Evolutionary conservation across 2,113 vertebrate species (phyloP).

Genomic region (Nothocercus julius): DNA sequence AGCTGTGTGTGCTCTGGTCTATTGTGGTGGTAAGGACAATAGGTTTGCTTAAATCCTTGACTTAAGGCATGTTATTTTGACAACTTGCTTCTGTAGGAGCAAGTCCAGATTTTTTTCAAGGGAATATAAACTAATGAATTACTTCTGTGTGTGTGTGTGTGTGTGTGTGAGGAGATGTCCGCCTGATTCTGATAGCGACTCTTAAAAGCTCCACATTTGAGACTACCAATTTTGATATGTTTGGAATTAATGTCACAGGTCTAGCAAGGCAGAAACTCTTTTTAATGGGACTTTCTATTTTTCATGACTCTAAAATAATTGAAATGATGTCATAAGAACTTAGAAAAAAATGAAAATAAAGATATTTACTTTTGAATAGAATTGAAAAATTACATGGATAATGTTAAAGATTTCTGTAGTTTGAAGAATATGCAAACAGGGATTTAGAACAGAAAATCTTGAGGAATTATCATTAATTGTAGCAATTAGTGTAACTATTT

Average conservation of each 20-base stretch:
- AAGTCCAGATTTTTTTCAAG: not conserved
- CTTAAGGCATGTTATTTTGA: conserved; percentile 15
- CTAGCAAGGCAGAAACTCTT: not conserved
- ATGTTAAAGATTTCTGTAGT: not conserved
- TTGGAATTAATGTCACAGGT: not conserved
- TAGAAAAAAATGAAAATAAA: not conserved
- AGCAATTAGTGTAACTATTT: not conserved
- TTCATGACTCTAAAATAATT: not conserved
- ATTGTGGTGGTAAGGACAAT: conserved; percentile 46
- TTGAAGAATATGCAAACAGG: not conserved
- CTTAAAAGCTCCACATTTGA: not conserved
- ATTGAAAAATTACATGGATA: not conserved
- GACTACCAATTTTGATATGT: not conserved
- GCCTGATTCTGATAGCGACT: not conserved
- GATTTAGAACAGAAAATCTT: not conserved
- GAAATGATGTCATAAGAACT: not conserved
- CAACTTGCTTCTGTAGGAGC: not conserved
- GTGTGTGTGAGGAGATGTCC: not conserved
- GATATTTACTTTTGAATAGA: not conserved
- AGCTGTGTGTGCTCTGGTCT: conserved; percentile 13
- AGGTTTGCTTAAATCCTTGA: conserved; percentile 13
- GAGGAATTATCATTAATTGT: not conserved
- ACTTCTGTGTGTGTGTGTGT: not conserved
- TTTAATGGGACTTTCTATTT: not conserved
- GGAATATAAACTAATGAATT: not conserved